Evolutionary conservation across 37 sponge, comb jelly and placozoan genomes (phyloP).

Genomic region (Tethya wilhelma): DNA sequence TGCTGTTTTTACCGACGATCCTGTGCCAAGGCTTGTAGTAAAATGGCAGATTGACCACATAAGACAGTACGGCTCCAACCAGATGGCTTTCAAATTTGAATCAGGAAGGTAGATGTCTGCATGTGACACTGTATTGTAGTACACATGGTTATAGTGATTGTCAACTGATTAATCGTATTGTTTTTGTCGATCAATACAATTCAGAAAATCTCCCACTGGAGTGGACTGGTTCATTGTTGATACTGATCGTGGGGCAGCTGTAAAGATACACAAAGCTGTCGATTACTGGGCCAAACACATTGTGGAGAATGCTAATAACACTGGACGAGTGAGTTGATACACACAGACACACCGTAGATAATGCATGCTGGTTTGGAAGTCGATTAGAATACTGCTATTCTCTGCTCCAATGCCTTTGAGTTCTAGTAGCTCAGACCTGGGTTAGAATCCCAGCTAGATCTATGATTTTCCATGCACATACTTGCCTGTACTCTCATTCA

Average conservation of each 20-base stretch:
- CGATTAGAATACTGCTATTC: no score
- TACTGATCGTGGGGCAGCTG: slow-evolving; percentile 47
- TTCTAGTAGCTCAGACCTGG: no score
- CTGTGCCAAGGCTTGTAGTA: slow-evolving; percentile 55
- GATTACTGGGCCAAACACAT: slow-evolving; percentile 81
- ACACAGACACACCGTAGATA: no score
- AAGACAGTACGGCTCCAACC: slow-evolving; percentile 77
- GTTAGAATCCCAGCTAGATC: no score
- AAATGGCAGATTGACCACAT: slow-evolving; percentile 92
- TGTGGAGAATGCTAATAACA: slow-evolving; percentile 66
- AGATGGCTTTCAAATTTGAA: slow-evolving; percentile 74
- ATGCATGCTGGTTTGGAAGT: no score
- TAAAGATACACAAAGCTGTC: slow-evolving; percentile 61
- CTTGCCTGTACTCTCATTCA: no score
- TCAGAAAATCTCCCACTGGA: slow-evolving; percentile 70
- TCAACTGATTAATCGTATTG: neutral
- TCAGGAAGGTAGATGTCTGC: slow-evolving; percentile 62
- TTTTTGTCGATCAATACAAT: neutral
- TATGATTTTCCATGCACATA: no score
- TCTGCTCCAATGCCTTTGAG: no score
- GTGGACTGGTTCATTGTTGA: slow-evolving; percentile 76
- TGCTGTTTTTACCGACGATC: slow-evolving; percentile 57
- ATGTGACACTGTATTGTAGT: neutral
- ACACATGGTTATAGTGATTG: neutral
- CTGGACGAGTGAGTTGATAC: neutral